Evolutionary conservation across 2,113 vertebrate species (phyloP).

Genomic region (Ibidorhyncha struthersii): DNA sequence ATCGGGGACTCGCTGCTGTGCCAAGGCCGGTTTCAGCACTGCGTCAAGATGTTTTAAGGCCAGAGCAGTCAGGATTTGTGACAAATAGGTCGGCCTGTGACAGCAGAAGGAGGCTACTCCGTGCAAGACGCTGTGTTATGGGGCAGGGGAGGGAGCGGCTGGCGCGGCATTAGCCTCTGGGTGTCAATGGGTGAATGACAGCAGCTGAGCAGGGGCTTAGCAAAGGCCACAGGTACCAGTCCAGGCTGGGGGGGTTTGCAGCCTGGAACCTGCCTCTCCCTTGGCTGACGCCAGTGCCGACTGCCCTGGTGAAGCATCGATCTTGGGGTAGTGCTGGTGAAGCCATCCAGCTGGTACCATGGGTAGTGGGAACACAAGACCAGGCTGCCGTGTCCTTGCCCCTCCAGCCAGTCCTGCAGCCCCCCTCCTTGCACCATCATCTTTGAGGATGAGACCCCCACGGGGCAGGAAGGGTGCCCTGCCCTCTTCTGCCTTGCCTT

Average conservation of each 20-base stretch:
- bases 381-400: not conserved
- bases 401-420: not conserved
- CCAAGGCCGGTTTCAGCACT: not conserved
- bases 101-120: conserved; percentile 25
- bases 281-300: not conserved
- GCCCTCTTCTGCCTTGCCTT: not conserved
- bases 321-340: accelerated
- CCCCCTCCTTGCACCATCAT: not conserved
- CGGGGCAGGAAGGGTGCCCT: not conserved
- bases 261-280: not conserved
- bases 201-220: not conserved
- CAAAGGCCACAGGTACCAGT: not conserved
- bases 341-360: not conserved
- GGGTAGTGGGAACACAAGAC: not conserved
- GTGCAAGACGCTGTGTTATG: not conserved
- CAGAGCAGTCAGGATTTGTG: conserved; percentile 52
- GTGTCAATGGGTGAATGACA: not conserved
- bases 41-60: conserved; percentile 59
- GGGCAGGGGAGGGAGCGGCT: not conserved
- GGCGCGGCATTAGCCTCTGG: not conserved
- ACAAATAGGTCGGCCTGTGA: conserved; percentile 52
- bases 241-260: not conserved
- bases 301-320: accelerated
- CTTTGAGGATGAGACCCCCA: not conserved
- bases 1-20: not conserved